Evolutionary conservation across 2,797 vertebrate genomes (phyloP), one percentile per base, ranked within the genome.

Genomic region (Psittacula echo): DNA sequence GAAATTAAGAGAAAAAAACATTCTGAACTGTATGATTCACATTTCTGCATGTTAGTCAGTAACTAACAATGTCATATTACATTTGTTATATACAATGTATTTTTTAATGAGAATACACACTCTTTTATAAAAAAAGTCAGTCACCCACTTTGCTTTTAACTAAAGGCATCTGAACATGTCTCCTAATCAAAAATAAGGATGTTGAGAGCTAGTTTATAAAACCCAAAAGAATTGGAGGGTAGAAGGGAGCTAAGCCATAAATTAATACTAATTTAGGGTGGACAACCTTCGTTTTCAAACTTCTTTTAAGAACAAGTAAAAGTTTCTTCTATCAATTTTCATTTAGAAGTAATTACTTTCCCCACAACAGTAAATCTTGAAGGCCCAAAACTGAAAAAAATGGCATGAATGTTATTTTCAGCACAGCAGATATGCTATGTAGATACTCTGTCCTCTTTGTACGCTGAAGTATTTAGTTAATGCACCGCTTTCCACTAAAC

Each of bases 401-500:
- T 5, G 15, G 39, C 39, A 77, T 6, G 4, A 75, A 42, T 4
- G 10, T 21, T 62, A 81, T 60, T 65, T 91, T 91, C 76, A 73
- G 41, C 26, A 54, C 17, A 76, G 26, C 37, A 84, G 86, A 87
- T 29, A 76, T 0, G 13, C 45, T 29, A 76, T 0, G 14, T 39
- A 85, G 78, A 64, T 26, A 44, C 17, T 24, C 48, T 86, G 87
- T 76, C 90, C 88, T 86, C 29, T 78, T 82, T 77, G 37, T 68
- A 84, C 9, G 14, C 27, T 32, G 32, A 96, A 93, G 72, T 78
- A 90, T 80, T 95, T 93, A 87, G 94, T 96, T 97, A 97, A 97
- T 76, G 88, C 51, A 87, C 51, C 71, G 89, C 95, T 96, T 94
- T 93, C 86, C 86, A 94, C 81, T 95, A 96, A 98, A 97, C 67